phyloP scores from a whole-genome alignment of 2,888 invertebrate species.

The Cordilura impudica region DNA sequence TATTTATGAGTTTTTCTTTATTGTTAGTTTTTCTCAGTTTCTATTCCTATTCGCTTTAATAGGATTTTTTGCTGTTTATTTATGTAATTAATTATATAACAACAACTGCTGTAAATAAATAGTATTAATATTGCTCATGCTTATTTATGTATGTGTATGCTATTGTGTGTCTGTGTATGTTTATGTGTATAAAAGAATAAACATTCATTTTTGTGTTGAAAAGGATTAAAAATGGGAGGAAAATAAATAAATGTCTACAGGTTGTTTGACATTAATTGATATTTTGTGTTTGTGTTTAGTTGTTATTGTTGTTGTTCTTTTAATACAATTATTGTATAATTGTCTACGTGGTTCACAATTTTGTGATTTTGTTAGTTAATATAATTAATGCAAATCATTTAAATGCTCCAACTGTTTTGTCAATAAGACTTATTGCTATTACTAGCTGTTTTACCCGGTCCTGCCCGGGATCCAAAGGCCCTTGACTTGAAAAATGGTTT shows the following conservation, averaged over 20 bases:
- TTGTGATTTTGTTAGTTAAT: too few species aligned
- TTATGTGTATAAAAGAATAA: neutral
- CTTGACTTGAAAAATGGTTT: too few species aligned
- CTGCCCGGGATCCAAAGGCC: too few species aligned
- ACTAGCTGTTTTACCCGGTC: too few species aligned
- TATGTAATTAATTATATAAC: constrained; percentile 28
- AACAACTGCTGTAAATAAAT: neutral
- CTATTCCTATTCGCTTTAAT: constrained; percentile 3
- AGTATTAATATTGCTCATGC: too few species aligned
- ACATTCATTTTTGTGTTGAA: neutral
- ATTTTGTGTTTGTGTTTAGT: constrained; percentile 71
- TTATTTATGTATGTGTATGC: too few species aligned
- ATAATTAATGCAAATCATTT: too few species aligned
- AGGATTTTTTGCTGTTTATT: constrained; percentile 13
- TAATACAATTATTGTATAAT: neutral
- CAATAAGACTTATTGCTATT: too few species aligned
- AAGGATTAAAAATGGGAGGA: neutral
- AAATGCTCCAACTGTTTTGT: too few species aligned
- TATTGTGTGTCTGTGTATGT: neutral
- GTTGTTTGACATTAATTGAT: constrained; percentile 75
- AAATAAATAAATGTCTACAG: constrained; percentile 65
- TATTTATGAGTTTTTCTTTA: neutral
- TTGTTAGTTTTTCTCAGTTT: neutral
- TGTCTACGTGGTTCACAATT: too few species aligned
- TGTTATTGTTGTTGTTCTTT: constrained; percentile 62